Conservation (phyloP, 1,140 invertebrate species). For the Zaprionus tsacasi region DNA sequence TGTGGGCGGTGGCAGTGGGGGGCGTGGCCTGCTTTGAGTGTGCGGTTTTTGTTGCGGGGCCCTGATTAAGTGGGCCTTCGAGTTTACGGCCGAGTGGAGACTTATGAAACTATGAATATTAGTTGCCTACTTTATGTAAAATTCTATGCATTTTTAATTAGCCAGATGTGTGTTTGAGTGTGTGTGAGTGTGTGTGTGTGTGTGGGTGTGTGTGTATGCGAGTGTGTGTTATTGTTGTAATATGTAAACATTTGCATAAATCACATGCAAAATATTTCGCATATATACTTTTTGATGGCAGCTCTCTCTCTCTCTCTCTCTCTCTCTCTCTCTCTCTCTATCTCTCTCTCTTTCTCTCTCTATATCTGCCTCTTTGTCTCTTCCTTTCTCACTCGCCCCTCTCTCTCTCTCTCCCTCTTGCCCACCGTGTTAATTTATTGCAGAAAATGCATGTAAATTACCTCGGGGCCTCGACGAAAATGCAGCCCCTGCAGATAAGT, state of each 20-base stretch:
- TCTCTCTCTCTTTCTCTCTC: background rate
- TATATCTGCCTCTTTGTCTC: conserved; percentile 5
- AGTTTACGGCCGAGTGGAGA: conserved; percentile 50
- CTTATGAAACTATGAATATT: conserved; percentile 62
- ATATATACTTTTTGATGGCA: conserved; percentile 29
- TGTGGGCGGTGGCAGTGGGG: background rate
- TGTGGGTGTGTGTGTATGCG: conserved; percentile 1
- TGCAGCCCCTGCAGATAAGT: conserved; percentile 64
- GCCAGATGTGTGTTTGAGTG: background rate
- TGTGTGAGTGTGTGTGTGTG: background rate
- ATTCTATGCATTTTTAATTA: conserved; percentile 67
- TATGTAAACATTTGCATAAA: conserved; percentile 55
- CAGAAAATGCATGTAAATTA: conserved; percentile 65
- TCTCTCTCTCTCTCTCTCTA: background rate
- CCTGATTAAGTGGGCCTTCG: conserved; percentile 48
- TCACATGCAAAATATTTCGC: conserved; percentile 45
- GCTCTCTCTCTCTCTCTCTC: background rate
- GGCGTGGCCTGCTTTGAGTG: conserved; percentile 28
- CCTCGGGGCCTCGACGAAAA: conserved; percentile 39
- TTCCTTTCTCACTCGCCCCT: background rate
- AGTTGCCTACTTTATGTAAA: conserved; percentile 63
- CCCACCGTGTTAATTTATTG: conserved; percentile 52
- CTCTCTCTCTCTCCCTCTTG: background rate
- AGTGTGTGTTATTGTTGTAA: conserved; percentile 30
- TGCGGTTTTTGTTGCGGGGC: conserved; percentile 36